Conservation (phyloP, 1,140 invertebrate species). For the Drosophila pseudoananassae region DNA sequence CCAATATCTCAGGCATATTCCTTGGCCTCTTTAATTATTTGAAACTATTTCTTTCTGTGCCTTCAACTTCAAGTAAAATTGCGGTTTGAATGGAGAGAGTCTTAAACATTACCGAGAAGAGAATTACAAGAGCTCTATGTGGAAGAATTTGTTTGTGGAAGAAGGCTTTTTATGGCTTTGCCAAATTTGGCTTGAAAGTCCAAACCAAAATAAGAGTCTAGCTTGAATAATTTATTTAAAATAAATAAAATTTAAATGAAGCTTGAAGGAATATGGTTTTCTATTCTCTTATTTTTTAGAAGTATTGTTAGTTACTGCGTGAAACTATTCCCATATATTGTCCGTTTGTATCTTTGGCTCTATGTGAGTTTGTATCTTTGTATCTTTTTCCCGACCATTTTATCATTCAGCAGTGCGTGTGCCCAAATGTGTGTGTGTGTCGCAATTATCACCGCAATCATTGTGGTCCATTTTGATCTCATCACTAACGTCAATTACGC, state of each 20-base stretch:
- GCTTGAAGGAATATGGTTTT: too few species aligned
- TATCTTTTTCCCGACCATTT: constrained; percentile 14
- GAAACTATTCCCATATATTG: neutral
- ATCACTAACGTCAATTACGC: constrained; percentile 72
- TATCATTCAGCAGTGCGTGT: constrained; percentile 48
- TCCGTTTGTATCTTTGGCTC: constrained; percentile 10
- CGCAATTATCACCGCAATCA: constrained; percentile 78
- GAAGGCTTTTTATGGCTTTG: constrained; percentile 6
- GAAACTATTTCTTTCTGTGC: neutral
- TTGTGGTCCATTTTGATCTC: constrained; percentile 78
- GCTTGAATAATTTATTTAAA: neutral
- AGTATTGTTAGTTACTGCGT: too few species aligned
- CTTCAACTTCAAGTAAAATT: constrained; percentile 1
- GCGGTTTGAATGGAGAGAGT: neutral
- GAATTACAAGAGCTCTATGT: constrained; percentile 6
- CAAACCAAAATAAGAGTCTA: neutral
- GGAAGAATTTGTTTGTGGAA: constrained; percentile 1
- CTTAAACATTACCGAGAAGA: constrained; percentile 5
- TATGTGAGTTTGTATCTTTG: constrained; percentile 7
- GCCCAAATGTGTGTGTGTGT: constrained; percentile 34
- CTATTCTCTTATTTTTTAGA: too few species aligned
- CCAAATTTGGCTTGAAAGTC: neutral
- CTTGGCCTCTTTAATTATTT: neutral
- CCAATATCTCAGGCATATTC: too few species aligned
- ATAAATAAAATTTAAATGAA: neutral